These are phyloP conservation scores for Apostichopus californicus DNA, from an alignment of 35 echinoderm and acorn worm genomes.

Conservation along the genomic window DNA sequence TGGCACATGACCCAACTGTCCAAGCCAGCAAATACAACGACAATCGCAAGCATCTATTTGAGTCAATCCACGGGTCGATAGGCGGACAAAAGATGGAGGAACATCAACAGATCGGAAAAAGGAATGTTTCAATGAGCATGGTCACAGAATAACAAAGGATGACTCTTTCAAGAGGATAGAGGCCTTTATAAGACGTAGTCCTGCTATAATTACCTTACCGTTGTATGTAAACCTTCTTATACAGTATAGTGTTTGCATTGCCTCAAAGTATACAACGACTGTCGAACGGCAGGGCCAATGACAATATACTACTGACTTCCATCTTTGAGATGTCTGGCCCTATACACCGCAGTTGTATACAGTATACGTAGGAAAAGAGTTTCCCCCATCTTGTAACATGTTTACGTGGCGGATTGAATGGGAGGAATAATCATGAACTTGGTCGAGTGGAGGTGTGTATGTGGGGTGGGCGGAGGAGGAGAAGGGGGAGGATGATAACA, in stretches of 20 bases:
- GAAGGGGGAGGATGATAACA: not conserved
- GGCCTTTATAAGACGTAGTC: not conserved
- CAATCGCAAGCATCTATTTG: conserved; percentile 1
- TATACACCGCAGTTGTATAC: no score
- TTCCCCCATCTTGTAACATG: no score
- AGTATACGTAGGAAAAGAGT: no score
- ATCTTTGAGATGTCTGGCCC: no score
- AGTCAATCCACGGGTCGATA: not conserved
- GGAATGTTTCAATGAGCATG: conserved; percentile 31
- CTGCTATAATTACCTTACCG: not conserved
- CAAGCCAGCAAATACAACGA: conserved; percentile 27
- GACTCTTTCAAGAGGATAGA: not conserved
- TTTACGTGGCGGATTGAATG: no score
- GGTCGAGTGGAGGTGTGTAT: not conserved
- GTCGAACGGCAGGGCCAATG: not conserved
- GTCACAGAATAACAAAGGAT: not conserved
- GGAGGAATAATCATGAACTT: not conserved
- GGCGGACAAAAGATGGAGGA: not conserved
- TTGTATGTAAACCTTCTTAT: not conserved
- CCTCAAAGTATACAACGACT: not conserved
- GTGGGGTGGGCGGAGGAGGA: no score
- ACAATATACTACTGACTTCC: no score
- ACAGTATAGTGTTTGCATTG: not conserved
- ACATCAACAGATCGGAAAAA: not conserved
- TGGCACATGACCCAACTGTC: conserved; percentile 41